A percentile compares a stretch with the other conserved stretches of the same genome.
Conservation (phyloP, 2,113 vertebrate species). For the Gymnarchus niloticus region DNA sequence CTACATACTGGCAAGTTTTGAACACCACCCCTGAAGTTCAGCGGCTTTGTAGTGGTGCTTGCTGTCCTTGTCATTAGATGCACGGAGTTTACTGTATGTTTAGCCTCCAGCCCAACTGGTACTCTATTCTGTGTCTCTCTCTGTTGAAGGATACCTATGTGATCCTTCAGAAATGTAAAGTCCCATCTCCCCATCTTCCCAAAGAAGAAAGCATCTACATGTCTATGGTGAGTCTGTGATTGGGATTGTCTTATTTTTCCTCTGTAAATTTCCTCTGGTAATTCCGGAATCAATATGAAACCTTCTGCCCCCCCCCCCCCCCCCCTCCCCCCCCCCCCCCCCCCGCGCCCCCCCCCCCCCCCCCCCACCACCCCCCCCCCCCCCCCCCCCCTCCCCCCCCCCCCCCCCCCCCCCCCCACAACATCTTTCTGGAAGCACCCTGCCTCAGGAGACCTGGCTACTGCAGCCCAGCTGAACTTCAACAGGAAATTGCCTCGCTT, state of each 20-base stretch:
- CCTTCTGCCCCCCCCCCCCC: not conserved
- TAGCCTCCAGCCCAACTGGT: not conserved
- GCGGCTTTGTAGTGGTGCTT: not conserved
- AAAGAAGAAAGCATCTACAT: slow-evolving; percentile 14
- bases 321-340: not conserved
- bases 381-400: not conserved
- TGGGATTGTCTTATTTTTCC: not conserved
- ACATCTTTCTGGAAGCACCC: not conserved
- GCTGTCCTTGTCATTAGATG: too few species aligned
- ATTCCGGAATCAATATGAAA: not conserved
- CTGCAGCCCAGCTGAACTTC: not conserved
- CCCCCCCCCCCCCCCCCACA: not conserved
- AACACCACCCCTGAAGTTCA: too few species aligned
- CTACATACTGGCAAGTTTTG: too few species aligned
- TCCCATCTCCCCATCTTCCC: not conserved
- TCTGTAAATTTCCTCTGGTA: not conserved
- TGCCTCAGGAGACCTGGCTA: not conserved
- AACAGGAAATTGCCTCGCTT: slow-evolving; percentile 2
- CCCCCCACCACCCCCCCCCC: not conserved
- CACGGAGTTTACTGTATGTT: not conserved
- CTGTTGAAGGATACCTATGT: not conserved
- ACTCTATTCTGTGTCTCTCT: slow-evolving; percentile 24
- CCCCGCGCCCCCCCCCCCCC: not conserved
- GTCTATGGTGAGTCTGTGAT: not conserved
- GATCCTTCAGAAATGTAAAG: not conserved